Conservation (phyloP, 2,113 vertebrate species). For the Silurus glanis region DNA sequence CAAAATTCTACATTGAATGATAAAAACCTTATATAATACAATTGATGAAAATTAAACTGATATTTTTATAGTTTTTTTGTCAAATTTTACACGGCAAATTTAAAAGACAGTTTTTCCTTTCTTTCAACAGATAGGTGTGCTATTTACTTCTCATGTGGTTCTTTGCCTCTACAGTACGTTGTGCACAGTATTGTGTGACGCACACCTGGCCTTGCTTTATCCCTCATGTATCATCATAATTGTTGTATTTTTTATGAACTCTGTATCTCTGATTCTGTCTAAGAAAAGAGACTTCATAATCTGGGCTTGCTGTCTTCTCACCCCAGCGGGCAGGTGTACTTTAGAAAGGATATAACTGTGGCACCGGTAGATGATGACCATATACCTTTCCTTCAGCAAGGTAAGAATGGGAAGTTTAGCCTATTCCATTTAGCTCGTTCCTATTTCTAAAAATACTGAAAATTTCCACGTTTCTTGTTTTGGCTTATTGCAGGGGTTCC, state of each 20-base stretch:
- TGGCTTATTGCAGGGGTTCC: slow-evolving; percentile 73
- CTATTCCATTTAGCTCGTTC: background rate
- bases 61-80: too few relatives aligned
- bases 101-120: too few relatives aligned
- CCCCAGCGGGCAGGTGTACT: slow-evolving; percentile 78
- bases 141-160: too few relatives aligned
- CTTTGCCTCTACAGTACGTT: too few relatives aligned
- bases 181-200: too few relatives aligned
- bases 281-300: slow-evolving; percentile 84
- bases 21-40: too few relatives aligned
- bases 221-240: too few relatives aligned
- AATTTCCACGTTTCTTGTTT: background rate
- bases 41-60: too few relatives aligned
- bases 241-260: background rate
- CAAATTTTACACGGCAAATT: too few relatives aligned
- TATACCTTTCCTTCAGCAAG: slow-evolving; percentile 83
- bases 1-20: too few relatives aligned
- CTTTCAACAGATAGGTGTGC: too few relatives aligned
- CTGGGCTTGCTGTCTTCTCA: slow-evolving; percentile 77
- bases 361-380: slow-evolving; percentile 85
- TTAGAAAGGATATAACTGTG: slow-evolving; percentile 74
- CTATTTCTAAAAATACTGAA: background rate
- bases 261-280: background rate
- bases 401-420: slow-evolving; percentile 58
- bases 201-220: too few relatives aligned